These are phyloP conservation scores for Scelioninae gen. 1 DNA, from an alignment of 2,888 invertebrate species.

Conservation along the genomic window DNA sequence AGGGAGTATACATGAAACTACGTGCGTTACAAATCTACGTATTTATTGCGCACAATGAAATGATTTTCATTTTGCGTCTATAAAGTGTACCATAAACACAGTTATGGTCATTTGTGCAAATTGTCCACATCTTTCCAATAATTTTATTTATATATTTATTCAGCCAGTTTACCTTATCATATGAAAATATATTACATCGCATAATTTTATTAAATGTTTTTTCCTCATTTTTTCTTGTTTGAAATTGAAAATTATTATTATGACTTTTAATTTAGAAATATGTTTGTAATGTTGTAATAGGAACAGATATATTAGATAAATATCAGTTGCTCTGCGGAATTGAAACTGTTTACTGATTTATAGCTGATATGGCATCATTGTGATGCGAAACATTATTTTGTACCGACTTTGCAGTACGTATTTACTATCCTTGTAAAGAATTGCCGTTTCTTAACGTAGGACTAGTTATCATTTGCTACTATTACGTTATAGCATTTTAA, in stretches of 20 bases:
- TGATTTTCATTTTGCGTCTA: conserved; percentile 1
- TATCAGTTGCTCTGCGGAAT: conserved; percentile 3
- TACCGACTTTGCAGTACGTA: conserved; percentile 7
- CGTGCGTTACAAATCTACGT: conserved; percentile 23
- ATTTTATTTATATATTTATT: no score
- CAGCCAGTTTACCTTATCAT: no score
- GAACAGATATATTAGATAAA: conserved; percentile 11
- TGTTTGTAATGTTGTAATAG: no score
- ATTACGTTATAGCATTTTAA: conserved; percentile 22
- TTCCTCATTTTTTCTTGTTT: no score
- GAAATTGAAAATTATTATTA: no score
- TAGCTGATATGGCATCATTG: conserved; percentile 22
- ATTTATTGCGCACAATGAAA: conserved; percentile 30
- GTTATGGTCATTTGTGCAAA: neutral
- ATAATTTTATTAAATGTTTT: no score
- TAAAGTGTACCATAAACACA: neutral
- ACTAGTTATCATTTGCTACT: conserved; percentile 26
- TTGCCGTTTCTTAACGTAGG: conserved; percentile 10
- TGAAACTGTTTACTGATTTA: conserved; percentile 30
- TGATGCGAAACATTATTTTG: conserved; percentile 36
- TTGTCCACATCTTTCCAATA: no score
- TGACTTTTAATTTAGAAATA: no score
- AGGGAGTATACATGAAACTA: conserved; percentile 55
- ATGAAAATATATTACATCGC: no score
- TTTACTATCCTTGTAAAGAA: conserved; percentile 25